These are phyloP conservation scores for Abscondita cerata DNA, from an alignment of 2,888 invertebrate species.

Conservation along the genomic window DNA sequence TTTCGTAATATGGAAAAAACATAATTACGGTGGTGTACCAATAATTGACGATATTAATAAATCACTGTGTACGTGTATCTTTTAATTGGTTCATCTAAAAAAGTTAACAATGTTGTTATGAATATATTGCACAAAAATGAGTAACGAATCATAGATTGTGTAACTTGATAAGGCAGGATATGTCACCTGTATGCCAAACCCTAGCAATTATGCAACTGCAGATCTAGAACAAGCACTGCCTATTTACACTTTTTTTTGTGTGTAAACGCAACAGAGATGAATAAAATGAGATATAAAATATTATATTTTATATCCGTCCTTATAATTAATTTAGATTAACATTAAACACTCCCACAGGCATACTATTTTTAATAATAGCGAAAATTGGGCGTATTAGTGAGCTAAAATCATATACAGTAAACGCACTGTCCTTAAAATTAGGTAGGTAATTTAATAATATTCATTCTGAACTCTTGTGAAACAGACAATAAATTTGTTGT, in stretches of 20 bases:
- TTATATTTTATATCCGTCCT: too few relatives aligned
- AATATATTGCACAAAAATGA: slow-evolving; percentile 13
- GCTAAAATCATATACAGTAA: too few relatives aligned
- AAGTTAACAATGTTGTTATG: neutral
- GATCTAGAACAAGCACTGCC: slow-evolving; percentile 28
- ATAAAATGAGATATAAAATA: too few relatives aligned
- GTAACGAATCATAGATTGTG: slow-evolving; percentile 24
- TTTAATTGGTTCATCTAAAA: neutral
- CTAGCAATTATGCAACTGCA: slow-evolving; percentile 28
- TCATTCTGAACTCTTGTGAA: too few relatives aligned
- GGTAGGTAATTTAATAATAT: too few relatives aligned
- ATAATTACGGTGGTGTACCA: neutral
- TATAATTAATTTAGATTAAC: too few relatives aligned
- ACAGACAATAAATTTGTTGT: too few relatives aligned
- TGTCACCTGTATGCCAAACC: slow-evolving; percentile 28
- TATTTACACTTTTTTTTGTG: neutral
- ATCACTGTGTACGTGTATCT: neutral
- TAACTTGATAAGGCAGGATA: slow-evolving; percentile 29
- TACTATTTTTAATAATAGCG: too few relatives aligned
- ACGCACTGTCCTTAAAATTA: too few relatives aligned
- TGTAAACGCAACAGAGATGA: too few relatives aligned
- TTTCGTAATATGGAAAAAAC: neutral
- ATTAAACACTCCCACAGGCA: too few relatives aligned
- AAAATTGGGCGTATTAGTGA: too few relatives aligned
- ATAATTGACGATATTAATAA: neutral